A percentile compares a stretch with the other conserved stretches of the same genome.
These are phyloP conservation scores for Sus scrofa DNA, from an alignment of 2,113 vertebrate genomes.

Conservation along the genomic window T2T-Sscrofa CM000815.6:133651501-133652000, in stretches of 20 bases:
- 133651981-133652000: background rate
- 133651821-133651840: background rate
- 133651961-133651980: background rate
- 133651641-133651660: background rate
- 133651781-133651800: background rate
- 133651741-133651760: background rate
- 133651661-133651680: background rate
- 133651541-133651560: background rate
- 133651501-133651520: background rate
- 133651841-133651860: background rate
- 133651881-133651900: slow-evolving; percentile 41
- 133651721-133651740: background rate
- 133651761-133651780: background rate
- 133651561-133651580: background rate
- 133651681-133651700: background rate
- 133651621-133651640: background rate
- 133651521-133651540: background rate
- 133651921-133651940: background rate
- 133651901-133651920: background rate
- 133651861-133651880: background rate
- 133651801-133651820: background rate
- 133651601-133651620: background rate
- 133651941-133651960: background rate
- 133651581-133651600: background rate
- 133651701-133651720: background rate